Evolutionary conservation across 1,140 invertebrate species (phyloP).

Genomic region (Telenomus remus): DNA sequence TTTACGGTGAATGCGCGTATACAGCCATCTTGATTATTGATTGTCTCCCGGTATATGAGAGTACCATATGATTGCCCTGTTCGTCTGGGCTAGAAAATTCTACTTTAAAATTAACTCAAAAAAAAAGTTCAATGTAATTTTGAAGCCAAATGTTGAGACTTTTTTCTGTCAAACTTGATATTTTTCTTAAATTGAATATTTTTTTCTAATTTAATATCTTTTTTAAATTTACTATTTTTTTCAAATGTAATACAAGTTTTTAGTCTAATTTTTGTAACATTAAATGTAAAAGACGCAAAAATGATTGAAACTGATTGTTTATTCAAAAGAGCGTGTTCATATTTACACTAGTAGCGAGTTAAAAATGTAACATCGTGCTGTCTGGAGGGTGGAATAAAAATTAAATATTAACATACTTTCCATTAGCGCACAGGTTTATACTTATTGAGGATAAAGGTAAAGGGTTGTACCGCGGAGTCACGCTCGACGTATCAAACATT

Average conservation of each 20-base stretch:
- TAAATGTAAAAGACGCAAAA: slow-evolving; percentile 2
- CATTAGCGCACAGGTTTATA: slow-evolving; percentile 72
- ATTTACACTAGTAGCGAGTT: slow-evolving; percentile 8
- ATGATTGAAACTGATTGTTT: background rate
- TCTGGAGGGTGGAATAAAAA: slow-evolving; percentile 59
- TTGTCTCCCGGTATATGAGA: slow-evolving; percentile 62
- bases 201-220: background rate
- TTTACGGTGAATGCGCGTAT: slow-evolving; percentile 62
- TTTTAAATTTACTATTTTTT: background rate
- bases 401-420: slow-evolving; percentile 73
- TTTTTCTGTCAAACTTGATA: no score
- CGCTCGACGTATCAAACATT: slow-evolving; percentile 60
- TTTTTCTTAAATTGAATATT: no score
- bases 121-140: background rate
- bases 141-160: no score
- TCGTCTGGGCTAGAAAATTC: slow-evolving; percentile 33
- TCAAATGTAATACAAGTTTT: background rate
- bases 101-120: slow-evolving; percentile 18
- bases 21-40: slow-evolving; percentile 67
- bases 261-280: background rate
- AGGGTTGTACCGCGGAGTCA: slow-evolving; percentile 67
- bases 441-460: slow-evolving; percentile 72
- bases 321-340: no score
- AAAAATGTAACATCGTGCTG: slow-evolving; percentile 45
- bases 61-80: slow-evolving; percentile 50